A percentile compares a stretch with the other conserved stretches of the same genome.
Conservation (phyloP, 2,888 invertebrate genomes). For the Drosophila putrida region DNA sequence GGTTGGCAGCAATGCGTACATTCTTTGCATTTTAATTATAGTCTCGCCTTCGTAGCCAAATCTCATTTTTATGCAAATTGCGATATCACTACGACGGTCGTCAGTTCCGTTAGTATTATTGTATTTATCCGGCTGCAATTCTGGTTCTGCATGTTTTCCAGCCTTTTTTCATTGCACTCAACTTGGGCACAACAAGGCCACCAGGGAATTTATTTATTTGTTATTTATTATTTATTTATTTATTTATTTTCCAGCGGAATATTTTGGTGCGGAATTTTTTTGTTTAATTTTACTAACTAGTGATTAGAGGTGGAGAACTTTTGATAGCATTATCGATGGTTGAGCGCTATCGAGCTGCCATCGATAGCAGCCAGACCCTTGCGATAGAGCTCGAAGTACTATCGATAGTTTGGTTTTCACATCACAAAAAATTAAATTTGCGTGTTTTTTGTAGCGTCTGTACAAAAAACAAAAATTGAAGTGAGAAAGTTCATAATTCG, state of each 20-base stretch:
- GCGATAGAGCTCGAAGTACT: too few species aligned
- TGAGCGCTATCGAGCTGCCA: too few species aligned
- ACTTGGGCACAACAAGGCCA: conserved; percentile 45
- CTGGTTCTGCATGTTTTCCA: conserved; percentile 46
- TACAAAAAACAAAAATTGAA: too few species aligned
- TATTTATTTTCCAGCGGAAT: conserved; percentile 39
- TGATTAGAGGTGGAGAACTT: too few species aligned
- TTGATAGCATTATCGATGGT: too few species aligned
- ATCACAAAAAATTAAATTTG: too few species aligned
- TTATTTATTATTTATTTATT: too few species aligned
- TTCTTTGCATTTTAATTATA: conserved; percentile 77
- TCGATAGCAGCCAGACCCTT: too few species aligned
- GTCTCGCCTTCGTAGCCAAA: conserved; percentile 44
- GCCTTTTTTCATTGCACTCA: conserved; percentile 45
- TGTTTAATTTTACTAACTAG: conserved; percentile 58
- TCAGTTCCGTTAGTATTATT: conserved; percentile 44
- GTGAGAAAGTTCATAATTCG: too few species aligned
- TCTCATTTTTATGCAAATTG: conserved; percentile 75
- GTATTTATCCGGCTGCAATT: conserved; percentile 49
- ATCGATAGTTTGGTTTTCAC: too few species aligned
- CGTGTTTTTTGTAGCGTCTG: too few species aligned
- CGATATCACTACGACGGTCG: conserved; percentile 35
- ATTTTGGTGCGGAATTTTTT: conserved; percentile 36
- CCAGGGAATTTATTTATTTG: too few species aligned
- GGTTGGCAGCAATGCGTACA: conserved; percentile 74